These are phyloP conservation scores for Dreissena polymorpha DNA, from an alignment of 1,140 invertebrate genomes.

Conservation along the genomic window DNA sequence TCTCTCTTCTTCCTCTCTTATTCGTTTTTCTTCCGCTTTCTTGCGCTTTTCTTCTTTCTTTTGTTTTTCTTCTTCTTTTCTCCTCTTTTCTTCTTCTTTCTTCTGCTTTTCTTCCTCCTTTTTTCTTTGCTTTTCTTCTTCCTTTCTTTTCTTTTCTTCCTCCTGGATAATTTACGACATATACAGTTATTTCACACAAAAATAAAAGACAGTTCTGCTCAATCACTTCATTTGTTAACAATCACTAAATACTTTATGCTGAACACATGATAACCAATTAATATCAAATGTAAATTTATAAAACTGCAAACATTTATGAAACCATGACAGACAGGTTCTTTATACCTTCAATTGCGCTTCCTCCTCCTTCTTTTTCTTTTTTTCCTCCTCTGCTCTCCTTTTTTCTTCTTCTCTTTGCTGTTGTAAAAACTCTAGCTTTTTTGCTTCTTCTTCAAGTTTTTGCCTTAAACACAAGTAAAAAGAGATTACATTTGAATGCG, in stretches of 20 bases:
- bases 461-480: not conserved
- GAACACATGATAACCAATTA: too few relatives aligned
- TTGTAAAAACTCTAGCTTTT: conserved; percentile 32
- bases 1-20: conserved; percentile 50
- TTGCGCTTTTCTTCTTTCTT: conserved; percentile 54
- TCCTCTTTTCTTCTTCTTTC: conserved; percentile 46
- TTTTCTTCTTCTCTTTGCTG: conserved; percentile 53
- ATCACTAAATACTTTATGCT: too few relatives aligned
- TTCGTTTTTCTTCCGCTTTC: conserved; percentile 54
- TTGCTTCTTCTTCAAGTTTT: conserved; percentile 49
- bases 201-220: not conserved
- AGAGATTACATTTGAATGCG: too few relatives aligned
- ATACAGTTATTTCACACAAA: too few relatives aligned
- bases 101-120: conserved; percentile 36
- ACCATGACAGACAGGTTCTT: too few relatives aligned
- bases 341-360: conserved; percentile 46
- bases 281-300: too few relatives aligned
- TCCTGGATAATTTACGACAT: too few relatives aligned
- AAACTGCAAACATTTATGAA: too few relatives aligned
- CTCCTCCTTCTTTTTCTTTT: conserved; percentile 48
- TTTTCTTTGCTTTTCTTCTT: conserved; percentile 50
- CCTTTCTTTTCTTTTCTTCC: conserved; percentile 11
- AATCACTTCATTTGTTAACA: too few relatives aligned
- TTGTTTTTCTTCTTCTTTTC: conserved; percentile 53
- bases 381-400: conserved; percentile 47